These are phyloP conservation scores for Callithrix jacchus DNA, from an alignment of 2,113 vertebrate genomes.

Conservation along the genomic window DNA sequence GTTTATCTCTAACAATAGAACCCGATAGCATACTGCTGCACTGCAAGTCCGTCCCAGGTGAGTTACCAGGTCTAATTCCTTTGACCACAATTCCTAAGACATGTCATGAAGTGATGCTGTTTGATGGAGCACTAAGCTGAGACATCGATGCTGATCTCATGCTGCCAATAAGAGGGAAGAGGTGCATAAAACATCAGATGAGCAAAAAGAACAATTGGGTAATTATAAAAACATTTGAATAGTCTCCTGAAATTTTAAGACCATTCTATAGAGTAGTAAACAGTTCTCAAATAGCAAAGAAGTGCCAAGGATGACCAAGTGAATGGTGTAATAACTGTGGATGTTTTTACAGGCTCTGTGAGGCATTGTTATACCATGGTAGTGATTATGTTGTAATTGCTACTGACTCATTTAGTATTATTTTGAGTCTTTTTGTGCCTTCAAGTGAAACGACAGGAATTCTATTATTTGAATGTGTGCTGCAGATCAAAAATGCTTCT, in stretches of 20 bases:
- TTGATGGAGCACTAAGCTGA: background rate
- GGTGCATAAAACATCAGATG: background rate
- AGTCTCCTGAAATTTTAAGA: background rate
- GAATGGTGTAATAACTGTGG: background rate
- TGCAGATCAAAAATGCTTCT: background rate
- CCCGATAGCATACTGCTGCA: background rate
- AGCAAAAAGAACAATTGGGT: rapidly evolving
- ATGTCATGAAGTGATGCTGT: background rate
- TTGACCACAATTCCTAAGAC: background rate
- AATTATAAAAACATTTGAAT: background rate
- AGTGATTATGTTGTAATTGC: conserved; percentile 16
- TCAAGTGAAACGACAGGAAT: background rate
- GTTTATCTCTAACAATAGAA: background rate
- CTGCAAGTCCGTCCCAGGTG: background rate
- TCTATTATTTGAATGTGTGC: background rate
- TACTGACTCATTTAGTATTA: background rate
- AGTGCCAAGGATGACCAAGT: background rate
- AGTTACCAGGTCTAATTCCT: background rate
- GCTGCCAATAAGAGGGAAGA: background rate
- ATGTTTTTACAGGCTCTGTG: background rate
- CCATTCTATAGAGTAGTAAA: conserved; percentile 1
- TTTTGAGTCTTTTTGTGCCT: background rate
- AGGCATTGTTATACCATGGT: background rate
- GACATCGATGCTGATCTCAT: background rate
- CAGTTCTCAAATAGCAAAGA: background rate